phyloP scores from a whole-genome alignment of 2,797 vertebrate species.

The Manis pentadactyla region DNA sequence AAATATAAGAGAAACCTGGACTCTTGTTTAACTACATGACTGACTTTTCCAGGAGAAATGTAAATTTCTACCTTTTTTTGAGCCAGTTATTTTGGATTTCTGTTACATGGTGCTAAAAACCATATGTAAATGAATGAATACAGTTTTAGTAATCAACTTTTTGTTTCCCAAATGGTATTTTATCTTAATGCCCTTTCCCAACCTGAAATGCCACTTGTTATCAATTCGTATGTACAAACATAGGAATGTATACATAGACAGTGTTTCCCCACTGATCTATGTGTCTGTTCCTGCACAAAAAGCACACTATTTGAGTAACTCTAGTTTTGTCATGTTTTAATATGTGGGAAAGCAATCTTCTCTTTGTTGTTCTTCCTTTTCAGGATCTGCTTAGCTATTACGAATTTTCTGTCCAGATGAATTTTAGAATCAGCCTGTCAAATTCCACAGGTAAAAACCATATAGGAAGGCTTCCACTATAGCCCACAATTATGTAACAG shows the following conservation, averaged over 20 bases:
- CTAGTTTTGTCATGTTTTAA: background rate
- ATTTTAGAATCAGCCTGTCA: background rate
- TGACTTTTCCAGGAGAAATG: constrained; percentile 1
- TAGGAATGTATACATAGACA: background rate
- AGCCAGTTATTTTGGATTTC: background rate
- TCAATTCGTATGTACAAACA: background rate
- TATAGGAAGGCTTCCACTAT: background rate
- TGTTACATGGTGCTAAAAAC: constrained; percentile 14
- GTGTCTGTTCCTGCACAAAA: background rate
- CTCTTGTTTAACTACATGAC: background rate
- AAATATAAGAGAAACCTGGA: background rate
- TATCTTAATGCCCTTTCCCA: background rate
- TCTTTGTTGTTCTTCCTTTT: background rate
- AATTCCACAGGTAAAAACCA: background rate
- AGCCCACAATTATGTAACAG: background rate
- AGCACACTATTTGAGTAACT: background rate
- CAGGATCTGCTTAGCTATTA: background rate
- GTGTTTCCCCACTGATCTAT: background rate
- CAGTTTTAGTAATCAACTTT: background rate
- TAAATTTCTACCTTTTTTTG: background rate
- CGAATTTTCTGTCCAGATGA: background rate
- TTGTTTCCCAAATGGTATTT: background rate
- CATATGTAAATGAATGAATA: background rate
- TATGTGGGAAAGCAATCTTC: background rate
- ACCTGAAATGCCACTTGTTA: background rate